Conservation (phyloP, 2,888 invertebrate species). For the Heteromurus nitidus region DNA sequence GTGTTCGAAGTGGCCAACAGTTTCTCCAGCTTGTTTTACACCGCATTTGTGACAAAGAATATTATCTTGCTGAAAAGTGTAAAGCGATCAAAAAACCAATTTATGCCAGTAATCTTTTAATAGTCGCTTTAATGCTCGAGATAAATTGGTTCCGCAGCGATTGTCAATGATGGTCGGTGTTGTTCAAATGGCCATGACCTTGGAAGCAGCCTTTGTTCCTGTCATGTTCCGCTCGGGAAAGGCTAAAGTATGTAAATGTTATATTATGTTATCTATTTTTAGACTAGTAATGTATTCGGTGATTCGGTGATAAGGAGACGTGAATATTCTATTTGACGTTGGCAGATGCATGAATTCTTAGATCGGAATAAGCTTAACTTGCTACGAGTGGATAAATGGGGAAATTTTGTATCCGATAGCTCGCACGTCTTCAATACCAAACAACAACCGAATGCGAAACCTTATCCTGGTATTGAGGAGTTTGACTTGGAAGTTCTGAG, state of each 20-base stretch:
- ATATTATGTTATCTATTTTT: too few species aligned
- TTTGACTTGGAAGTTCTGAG: not conserved
- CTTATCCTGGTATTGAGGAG: conserved; percentile 28
- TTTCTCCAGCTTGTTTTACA: conserved; percentile 40
- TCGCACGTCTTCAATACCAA: not conserved
- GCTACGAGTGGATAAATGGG: not conserved
- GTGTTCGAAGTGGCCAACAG: conserved; percentile 56
- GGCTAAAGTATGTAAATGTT: conserved; percentile 13
- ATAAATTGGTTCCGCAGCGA: conserved; percentile 29
- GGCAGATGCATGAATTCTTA: conserved; percentile 32
- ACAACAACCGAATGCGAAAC: not conserved
- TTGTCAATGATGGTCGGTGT: conserved; percentile 29
- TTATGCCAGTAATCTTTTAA: conserved; percentile 13
- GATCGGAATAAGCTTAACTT: not conserved
- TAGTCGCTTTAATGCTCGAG: not conserved
- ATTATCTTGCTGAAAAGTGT: conserved; percentile 1
- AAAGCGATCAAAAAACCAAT: not conserved
- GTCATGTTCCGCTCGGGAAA: not conserved
- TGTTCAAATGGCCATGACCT: conserved; percentile 20
- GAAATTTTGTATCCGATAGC: not conserved
- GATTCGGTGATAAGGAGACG: not conserved
- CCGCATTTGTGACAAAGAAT: conserved; percentile 46
- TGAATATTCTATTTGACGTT: not conserved
- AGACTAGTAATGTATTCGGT: too few species aligned
- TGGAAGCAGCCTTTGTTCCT: conserved; percentile 19